These are phyloP conservation scores for Pseudococcus longispinus DNA, from an alignment of 2,888 invertebrate genomes.

Conservation along the genomic window DNA sequence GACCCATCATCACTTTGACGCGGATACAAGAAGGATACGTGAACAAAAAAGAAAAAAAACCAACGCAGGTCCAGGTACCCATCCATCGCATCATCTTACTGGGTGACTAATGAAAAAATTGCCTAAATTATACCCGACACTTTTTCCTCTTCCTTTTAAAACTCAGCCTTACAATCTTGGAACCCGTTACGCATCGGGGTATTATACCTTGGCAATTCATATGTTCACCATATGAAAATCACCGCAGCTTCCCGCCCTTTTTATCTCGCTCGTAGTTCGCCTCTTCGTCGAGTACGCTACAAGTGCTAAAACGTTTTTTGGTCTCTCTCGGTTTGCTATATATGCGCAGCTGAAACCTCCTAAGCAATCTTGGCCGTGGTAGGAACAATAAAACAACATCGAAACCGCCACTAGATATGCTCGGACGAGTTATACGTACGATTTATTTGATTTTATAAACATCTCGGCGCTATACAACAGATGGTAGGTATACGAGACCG, in stretches of 20 bases:
- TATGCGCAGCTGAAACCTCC: background rate
- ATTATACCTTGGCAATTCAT: conserved; percentile 2
- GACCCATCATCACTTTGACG: background rate
- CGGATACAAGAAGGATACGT: background rate
- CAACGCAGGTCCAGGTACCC: background rate
- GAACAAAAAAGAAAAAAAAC: conserved; percentile 18
- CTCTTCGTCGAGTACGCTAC: background rate
- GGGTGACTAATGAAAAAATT: conserved; percentile 31
- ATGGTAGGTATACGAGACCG: background rate
- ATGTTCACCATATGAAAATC: conserved; percentile 26
- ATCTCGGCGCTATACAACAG: background rate
- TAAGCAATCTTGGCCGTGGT: background rate
- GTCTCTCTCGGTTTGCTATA: background rate
- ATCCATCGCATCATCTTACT: background rate
- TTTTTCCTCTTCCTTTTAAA: background rate
- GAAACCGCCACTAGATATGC: conserved; percentile 10
- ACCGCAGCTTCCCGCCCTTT: background rate
- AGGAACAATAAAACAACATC: conserved; percentile 14
- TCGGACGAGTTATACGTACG: conserved; percentile 10
- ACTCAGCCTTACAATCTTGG: background rate
- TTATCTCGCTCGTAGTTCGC: background rate
- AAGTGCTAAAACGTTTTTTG: conserved; percentile 23
- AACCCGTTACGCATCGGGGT: background rate
- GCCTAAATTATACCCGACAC: background rate
- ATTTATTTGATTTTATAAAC: conserved; percentile 27